phyloP scores from a whole-genome alignment of 1,140 invertebrate genomes.

The Arion vulgaris region DNA sequence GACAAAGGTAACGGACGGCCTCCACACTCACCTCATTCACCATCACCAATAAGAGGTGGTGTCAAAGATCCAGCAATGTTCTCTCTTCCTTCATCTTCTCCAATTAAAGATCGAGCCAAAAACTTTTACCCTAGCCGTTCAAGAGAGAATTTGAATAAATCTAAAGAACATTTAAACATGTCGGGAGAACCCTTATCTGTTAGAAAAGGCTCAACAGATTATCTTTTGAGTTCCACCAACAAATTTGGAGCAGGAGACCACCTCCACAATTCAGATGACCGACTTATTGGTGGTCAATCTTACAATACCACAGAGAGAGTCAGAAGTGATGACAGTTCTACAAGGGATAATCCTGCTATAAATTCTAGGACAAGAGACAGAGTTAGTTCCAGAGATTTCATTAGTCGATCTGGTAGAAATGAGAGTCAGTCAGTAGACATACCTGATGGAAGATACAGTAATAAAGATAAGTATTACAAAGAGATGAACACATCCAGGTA shows the following conservation, averaged over 20 bases:
- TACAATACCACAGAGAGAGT: background rate
- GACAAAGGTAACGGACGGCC: background rate
- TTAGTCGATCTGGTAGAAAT: background rate
- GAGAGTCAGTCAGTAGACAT: background rate
- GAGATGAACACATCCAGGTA: background rate
- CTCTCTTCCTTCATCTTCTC: constrained; percentile 23
- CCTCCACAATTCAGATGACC: background rate
- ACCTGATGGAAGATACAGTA: background rate
- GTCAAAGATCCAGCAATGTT: background rate
- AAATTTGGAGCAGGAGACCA: background rate
- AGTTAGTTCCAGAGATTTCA: background rate
- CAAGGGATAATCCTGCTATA: background rate
- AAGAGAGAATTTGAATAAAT: constrained; percentile 32
- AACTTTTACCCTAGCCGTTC: constrained; percentile 44
- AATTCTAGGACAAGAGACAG: constrained; percentile 9
- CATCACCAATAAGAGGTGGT: constrained; percentile 24
- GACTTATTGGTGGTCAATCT: constrained; percentile 1
- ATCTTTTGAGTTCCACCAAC: background rate
- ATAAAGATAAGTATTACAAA: background rate
- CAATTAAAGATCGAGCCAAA: constrained; percentile 38
- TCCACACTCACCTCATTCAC: constrained; percentile 20
- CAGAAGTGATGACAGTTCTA: constrained; percentile 1
- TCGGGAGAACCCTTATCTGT: constrained; percentile 24
- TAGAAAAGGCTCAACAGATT: background rate
- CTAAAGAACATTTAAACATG: constrained; percentile 21